Percentiles rank a stretch among this genome's conserved stretches.
Conservation (phyloP, 2,113 vertebrate species). For the Coturnix japonica region DNA sequence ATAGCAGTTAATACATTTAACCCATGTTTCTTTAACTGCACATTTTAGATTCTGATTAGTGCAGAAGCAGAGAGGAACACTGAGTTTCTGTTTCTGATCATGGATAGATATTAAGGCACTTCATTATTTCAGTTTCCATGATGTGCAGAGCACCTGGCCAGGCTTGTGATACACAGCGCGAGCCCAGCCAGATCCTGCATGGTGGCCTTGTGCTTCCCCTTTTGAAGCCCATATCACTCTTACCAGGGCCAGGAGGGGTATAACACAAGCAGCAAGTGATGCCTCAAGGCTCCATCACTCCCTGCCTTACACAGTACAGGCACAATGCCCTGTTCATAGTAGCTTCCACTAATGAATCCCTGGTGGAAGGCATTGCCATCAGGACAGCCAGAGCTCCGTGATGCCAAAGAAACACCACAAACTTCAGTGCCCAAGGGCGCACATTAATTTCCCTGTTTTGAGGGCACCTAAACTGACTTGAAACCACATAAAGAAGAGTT, state of each 20-base stretch:
- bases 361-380: background rate
- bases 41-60: background rate
- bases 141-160: background rate
- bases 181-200: rapidly evolving
- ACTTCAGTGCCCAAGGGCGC: too few relatives aligned
- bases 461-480: background rate
- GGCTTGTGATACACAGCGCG: background rate
- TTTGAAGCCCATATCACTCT: rapidly evolving
- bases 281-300: rapidly evolving
- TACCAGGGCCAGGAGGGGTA: background rate
- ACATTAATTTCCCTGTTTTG: background rate
- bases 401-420: background rate
- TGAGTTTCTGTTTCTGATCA: background rate
- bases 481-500: rapidly evolving
- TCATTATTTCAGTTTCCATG: background rate
- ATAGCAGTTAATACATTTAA: rapidly evolving
- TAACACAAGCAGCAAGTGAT: rapidly evolving
- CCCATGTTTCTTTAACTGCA: background rate
- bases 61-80: background rate
- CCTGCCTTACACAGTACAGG: too few relatives aligned
- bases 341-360: background rate
- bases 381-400: rapidly evolving
- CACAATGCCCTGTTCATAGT: rapidly evolving
- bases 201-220: background rate
- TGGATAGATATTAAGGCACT: background rate